phyloP scores from a whole-genome alignment of 2,888 invertebrate species.

The Taenaris catops region DNA sequence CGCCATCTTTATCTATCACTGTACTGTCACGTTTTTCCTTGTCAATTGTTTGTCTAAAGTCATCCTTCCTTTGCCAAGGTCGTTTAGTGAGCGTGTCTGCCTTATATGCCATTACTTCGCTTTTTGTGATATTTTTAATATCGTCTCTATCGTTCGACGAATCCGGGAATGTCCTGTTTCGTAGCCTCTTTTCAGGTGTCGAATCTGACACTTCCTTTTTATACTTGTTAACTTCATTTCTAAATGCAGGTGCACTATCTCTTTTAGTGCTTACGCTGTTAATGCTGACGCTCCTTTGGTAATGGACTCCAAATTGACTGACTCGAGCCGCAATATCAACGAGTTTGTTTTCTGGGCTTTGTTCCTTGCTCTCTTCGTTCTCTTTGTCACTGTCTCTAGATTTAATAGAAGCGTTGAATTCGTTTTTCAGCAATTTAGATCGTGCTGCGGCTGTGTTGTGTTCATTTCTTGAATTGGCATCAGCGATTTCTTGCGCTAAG shows the following conservation, averaged over 20 bases:
- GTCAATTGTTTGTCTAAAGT: conserved; percentile 53
- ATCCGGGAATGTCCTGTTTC: conserved; percentile 73
- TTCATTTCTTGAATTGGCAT: conserved; percentile 56
- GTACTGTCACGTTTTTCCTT: conserved; percentile 59
- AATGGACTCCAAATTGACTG: conserved; percentile 65
- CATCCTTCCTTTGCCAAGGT: conserved; percentile 62
- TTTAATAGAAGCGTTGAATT: conserved; percentile 75
- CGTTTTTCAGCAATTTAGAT: conserved; percentile 59
- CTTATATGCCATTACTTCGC: conserved; percentile 59
- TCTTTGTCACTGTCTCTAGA: conserved; percentile 87
- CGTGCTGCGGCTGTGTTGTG: conserved; percentile 38
- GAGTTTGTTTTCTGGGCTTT: conserved; percentile 54
- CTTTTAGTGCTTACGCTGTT: conserved; percentile 61
- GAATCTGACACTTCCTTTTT: conserved; percentile 75
- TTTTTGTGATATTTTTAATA: conserved; percentile 60
- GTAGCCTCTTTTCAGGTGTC: conserved; percentile 67
- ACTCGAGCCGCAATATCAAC: conserved; percentile 65
- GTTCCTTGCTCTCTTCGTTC: conserved; percentile 72
- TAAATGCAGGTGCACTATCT: conserved; percentile 61
- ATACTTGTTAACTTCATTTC: conserved; percentile 67
- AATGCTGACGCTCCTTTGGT: conserved; percentile 67
- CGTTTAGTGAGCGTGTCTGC: conserved; percentile 66
- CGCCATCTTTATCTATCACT: conserved; percentile 64
- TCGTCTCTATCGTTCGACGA: conserved; percentile 70
- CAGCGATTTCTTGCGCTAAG: conserved; percentile 79